phyloP scores from a whole-genome alignment of 2,113 vertebrate genomes.

The Ailuropoda melanoleuca region DNA sequence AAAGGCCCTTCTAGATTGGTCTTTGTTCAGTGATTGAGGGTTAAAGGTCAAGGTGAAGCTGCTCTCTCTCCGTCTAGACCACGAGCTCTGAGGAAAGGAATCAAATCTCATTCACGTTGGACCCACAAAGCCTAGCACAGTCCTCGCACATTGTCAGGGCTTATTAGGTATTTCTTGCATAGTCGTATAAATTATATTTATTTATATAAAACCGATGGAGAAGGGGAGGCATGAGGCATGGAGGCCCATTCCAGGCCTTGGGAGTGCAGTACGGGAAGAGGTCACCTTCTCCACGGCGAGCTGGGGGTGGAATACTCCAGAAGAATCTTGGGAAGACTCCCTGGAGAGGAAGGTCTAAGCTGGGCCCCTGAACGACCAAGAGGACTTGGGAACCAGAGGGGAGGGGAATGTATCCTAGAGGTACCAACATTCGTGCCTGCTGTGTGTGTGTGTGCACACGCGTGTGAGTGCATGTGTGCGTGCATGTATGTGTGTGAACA shows the following conservation, averaged over 20 bases:
- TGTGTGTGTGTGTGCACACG: too few species aligned
- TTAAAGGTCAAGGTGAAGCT: neutral
- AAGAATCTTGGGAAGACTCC: neutral
- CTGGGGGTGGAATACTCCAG: too few species aligned
- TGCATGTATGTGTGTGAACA: too few species aligned
- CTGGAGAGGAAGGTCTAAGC: neutral
- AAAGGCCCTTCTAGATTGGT: neutral
- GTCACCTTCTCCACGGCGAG: too few species aligned
- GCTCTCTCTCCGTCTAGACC: neutral
- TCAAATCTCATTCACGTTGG: neutral
- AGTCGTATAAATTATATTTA: neutral
- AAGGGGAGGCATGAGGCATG: neutral
- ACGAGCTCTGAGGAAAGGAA: neutral
- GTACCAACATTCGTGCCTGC: rapidly evolving
- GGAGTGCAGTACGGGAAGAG: too few species aligned
- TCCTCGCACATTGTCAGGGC: rapidly evolving
- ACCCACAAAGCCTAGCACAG: neutral
- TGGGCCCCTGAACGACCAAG: neutral
- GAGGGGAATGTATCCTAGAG: neutral
- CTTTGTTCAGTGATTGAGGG: neutral
- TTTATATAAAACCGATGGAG: neutral
- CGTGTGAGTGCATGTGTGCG: rapidly evolving
- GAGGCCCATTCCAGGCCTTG: neutral
- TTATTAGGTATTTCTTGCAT: neutral
- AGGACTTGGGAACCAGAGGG: neutral